Base-by-base conservation (phyloP, 2,113 vertebrate genomes). In the Oplegnathus fasciatus region DNA sequence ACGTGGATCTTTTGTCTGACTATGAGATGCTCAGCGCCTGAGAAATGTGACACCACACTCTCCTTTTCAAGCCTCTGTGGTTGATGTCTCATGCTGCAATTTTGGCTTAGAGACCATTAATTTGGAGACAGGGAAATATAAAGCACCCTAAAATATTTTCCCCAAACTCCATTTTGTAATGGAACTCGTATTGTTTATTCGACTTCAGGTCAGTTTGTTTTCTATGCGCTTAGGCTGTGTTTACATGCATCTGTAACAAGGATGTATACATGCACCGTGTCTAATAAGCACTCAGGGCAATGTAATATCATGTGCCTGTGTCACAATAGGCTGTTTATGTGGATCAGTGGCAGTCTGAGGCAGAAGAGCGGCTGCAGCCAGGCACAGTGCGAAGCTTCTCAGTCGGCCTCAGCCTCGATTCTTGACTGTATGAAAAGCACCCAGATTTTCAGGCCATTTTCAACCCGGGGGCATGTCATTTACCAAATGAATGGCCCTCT, bases 301-400 rank as follows among this genome's bases (percentile, higher is more conserved):
- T 62, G 85, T 61, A 20, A 24, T 80, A 74, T 92, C 94, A 92
- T 92, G 92, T 86, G 92, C 72, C 84, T 60, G n/a, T 40, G 62
- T 69, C 64, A 95, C 91, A 95, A 93, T 89, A 72, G 77, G 68
- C 90, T 85, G 89, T 89, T 94, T 94, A 93, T 95, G 86, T 90
- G 88, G 58, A 64, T 66, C 80, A 76, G 80, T 61, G 78, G 81
- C 82, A 50, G 85, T 88, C 72, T 60, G 72, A 84, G 77, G 85
- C 89, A 79, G 70, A 82, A 65, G 81, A 78, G 85, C 9, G 32
- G 65, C 91, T 69, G 74, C 78, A 84, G 85, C 76, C 81, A 65
- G 78, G 76, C 91, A 79, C 91, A 85, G 86, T 61, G 69, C 85
- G 44, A 68, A 62, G 76, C 84, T 73, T 79, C 89, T 88, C 86